phyloP scores from a whole-genome alignment of 2,113 vertebrate genomes.

The Sitta europaea region DNA sequence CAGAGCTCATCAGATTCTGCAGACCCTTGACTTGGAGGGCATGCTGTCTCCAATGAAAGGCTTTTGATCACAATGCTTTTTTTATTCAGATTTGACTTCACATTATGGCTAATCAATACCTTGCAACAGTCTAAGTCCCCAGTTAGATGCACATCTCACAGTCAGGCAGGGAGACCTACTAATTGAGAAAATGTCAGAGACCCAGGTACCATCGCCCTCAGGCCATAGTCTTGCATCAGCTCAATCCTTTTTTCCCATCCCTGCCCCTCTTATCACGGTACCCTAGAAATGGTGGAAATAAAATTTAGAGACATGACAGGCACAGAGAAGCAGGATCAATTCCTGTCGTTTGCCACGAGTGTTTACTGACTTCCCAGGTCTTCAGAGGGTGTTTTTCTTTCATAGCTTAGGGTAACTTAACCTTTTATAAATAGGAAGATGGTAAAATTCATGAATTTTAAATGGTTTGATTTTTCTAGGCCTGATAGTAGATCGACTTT shows the following conservation, averaged over 20 bases:
- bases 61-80: conserved; percentile 88
- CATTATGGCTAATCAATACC: conserved; percentile 95
- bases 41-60: conserved; percentile 83
- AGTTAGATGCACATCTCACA: conserved; percentile 84
- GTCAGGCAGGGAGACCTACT: conserved; percentile 84
- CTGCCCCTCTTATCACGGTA: conserved; percentile 63
- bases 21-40: conserved; percentile 77
- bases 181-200: conserved; percentile 94
- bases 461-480: conserved; percentile 70
- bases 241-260: conserved; percentile 44
- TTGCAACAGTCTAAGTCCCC: conserved; percentile 75
- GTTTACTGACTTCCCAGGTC: conserved; percentile 77
- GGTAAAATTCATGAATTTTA: conserved; percentile 78
- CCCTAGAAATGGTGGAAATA: conserved; percentile 77
- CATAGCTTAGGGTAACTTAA: conserved; percentile 80
- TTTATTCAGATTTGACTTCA: conserved; percentile 94
- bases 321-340: conserved; percentile 80
- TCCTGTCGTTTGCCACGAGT: conserved; percentile 82
- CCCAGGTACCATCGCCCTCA: conserved; percentile 83
- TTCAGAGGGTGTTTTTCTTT: conserved; percentile 77
- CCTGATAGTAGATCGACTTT: not conserved
- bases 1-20: conserved; percentile 76
- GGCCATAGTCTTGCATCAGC: conserved; percentile 81
- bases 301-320: conserved; percentile 82
- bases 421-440: conserved; percentile 78